Conservation (phyloP, 1,140 invertebrate genomes). For the Platorchestia sp. region DNA sequence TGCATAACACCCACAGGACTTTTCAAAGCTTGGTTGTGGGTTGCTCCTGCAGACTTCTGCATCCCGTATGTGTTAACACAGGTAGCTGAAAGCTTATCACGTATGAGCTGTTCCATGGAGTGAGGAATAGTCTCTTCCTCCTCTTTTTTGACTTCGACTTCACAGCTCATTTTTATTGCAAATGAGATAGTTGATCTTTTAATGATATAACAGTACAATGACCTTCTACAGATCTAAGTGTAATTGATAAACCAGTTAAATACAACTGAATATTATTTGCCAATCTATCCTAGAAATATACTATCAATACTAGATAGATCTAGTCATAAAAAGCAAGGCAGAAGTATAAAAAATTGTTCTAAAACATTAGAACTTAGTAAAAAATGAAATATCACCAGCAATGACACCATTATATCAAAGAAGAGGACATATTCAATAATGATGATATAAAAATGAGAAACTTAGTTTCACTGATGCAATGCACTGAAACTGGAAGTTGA, state of each 20-base stretch:
- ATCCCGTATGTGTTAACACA: background rate
- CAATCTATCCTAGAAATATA: too few species aligned
- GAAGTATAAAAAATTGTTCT: too few species aligned
- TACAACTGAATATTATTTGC: too few species aligned
- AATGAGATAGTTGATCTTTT: background rate
- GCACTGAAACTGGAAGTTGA: too few species aligned
- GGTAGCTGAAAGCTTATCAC: background rate
- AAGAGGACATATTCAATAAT: too few species aligned
- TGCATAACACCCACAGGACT: slow-evolving; percentile 18
- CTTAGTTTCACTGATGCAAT: too few species aligned
- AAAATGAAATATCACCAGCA: too few species aligned
- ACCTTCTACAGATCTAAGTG: background rate
- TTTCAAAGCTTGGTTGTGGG: background rate
- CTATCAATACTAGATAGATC: too few species aligned
- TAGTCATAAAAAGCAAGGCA: too few species aligned
- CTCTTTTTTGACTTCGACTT: background rate
- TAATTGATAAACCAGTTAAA: background rate
- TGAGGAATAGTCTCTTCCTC: background rate
- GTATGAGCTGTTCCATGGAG: background rate
- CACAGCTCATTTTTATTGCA: background rate
- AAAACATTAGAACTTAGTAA: too few species aligned
- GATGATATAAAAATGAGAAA: too few species aligned
- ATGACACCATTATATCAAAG: too few species aligned
- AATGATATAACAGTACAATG: background rate
- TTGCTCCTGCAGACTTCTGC: background rate